Conservation (phyloP, 1,140 invertebrate species). For the Heterodera schachtii region DNA sequence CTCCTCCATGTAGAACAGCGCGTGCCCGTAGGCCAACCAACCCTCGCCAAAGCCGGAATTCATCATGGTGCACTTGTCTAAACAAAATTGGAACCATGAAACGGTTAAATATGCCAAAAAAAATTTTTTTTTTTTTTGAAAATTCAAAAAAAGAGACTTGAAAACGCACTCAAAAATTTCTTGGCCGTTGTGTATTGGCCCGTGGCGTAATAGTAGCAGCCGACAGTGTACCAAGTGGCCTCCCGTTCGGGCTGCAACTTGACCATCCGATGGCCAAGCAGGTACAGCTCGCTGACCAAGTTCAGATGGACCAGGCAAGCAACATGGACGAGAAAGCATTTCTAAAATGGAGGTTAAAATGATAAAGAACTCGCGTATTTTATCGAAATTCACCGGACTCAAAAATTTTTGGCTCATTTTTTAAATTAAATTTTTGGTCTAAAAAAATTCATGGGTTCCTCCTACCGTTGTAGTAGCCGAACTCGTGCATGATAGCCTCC, state of each 20-base stretch:
- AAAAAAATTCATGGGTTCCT: slow-evolving; percentile 19
- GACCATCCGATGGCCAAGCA: slow-evolving; percentile 44
- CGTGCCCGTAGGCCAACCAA: slow-evolving; percentile 57
- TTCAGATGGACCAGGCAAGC: slow-evolving; percentile 48
- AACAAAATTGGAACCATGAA: slow-evolving; percentile 9
- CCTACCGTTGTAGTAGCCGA: slow-evolving; percentile 50
- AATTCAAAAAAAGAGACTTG: not conserved
- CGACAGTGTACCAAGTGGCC: slow-evolving; percentile 51
- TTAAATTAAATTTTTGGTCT: too few relatives aligned
- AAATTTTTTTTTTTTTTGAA: not conserved
- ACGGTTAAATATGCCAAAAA: not conserved
- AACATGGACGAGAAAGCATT: slow-evolving; percentile 49
- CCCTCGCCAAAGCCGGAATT: slow-evolving; percentile 57
- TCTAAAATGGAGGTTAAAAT: too few relatives aligned
- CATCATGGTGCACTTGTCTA: slow-evolving; percentile 55
- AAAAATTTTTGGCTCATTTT: too few relatives aligned
- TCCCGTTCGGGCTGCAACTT: slow-evolving; percentile 54
- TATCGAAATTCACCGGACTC: too few relatives aligned
- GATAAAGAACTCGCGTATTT: too few relatives aligned
- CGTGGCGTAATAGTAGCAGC: slow-evolving; percentile 54
- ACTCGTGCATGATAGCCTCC: slow-evolving; percentile 46
- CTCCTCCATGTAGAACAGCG: slow-evolving; percentile 52
- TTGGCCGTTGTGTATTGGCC: slow-evolving; percentile 50
- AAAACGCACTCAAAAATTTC: slow-evolving; percentile 51
- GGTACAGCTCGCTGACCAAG: slow-evolving; percentile 45